phyloP scores from a whole-genome alignment of 2,888 invertebrate species.

The Aspidiotus destructor region DNA sequence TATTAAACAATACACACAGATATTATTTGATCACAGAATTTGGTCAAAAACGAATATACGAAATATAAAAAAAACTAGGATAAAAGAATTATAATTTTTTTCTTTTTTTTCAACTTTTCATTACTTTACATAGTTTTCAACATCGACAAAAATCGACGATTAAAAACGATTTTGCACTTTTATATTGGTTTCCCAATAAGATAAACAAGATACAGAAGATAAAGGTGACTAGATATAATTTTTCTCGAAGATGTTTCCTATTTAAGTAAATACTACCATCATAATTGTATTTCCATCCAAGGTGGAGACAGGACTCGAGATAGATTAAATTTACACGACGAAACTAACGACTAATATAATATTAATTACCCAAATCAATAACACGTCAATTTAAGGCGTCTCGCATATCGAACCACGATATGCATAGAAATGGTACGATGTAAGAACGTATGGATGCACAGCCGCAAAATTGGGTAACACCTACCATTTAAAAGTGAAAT shows the following conservation, averaged over 20 bases:
- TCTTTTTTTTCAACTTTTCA: too few species aligned
- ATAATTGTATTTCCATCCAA: neutral
- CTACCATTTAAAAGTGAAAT: neutral
- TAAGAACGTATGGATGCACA: neutral
- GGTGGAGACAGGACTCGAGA: neutral
- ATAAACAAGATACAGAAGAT: neutral
- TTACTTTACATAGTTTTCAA: too few species aligned
- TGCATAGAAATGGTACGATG: neutral
- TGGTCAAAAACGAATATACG: neutral
- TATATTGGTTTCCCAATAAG: neutral
- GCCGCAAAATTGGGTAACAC: slow-evolving; percentile 2
- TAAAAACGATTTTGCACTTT: too few species aligned
- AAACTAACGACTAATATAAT: too few species aligned
- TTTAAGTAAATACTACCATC: neutral
- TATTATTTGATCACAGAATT: slow-evolving; percentile 3
- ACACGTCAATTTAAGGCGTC: too few species aligned
- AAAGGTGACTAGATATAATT: slow-evolving; percentile 14
- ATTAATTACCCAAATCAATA: too few species aligned
- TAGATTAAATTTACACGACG: too few species aligned
- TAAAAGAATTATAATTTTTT: too few species aligned
- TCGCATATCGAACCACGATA: neutral
- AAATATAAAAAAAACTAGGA: neutral
- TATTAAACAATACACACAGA: neutral
- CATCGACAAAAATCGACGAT: too few species aligned
- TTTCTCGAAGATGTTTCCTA: neutral